A percentile compares a stretch with the other conserved stretches of the same genome.
Evolutionary conservation across 2,113 vertebrate genomes (phyloP).

Genomic region (Pomatostomus ruficeps): DNA sequence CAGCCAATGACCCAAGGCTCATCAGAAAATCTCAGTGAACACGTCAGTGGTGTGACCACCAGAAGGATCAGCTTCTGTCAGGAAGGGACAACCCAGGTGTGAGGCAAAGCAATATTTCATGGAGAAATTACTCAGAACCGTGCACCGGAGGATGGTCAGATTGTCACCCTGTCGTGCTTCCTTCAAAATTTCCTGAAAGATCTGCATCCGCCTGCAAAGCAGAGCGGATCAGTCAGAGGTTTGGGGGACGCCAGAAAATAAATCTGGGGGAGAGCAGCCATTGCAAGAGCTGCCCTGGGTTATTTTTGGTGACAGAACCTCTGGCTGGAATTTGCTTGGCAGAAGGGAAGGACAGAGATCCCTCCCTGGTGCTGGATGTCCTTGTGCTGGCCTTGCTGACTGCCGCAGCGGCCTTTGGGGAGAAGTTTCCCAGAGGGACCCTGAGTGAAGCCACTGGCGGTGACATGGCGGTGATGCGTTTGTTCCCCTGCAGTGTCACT

Average conservation of each 20-base stretch:
- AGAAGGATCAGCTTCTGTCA: neutral
- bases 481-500: neutral
- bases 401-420: neutral
- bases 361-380: neutral
- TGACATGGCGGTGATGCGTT: rapidly evolving
- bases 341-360: neutral
- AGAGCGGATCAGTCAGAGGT: neutral
- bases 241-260: neutral
- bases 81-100: neutral
- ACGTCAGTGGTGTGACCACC: neutral
- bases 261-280: neutral
- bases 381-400: neutral
- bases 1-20: neutral
- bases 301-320: neutral
- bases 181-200: neutral
- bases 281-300: neutral
- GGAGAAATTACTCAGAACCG: neutral
- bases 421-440: neutral
- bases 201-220: neutral
- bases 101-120: neutral
- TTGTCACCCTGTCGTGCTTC: neutral
- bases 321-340: neutral
- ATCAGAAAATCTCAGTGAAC: neutral
- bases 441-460: neutral
- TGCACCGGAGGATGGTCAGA: rapidly evolving